These are phyloP conservation scores for Samia ricini DNA, from an alignment of 1,140 invertebrate genomes.

Conservation along the genomic window DNA sequence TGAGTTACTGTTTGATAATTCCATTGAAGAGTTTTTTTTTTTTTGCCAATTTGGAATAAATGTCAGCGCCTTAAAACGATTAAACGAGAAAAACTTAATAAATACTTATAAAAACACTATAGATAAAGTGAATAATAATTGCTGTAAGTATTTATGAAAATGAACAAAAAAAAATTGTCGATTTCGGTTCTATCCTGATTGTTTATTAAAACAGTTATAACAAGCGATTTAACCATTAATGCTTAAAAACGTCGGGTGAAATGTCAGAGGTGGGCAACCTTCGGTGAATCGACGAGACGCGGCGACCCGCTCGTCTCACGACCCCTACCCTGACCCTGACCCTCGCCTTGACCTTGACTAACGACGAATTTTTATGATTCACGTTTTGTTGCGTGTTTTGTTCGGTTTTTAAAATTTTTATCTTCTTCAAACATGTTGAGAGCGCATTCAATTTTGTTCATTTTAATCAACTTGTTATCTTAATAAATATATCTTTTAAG, in stretches of 20 bases:
- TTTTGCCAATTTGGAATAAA: no score
- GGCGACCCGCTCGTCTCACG: conserved; percentile 21
- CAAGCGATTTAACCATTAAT: conserved; percentile 2
- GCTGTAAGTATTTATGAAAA: no score
- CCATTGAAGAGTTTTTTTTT: no score
- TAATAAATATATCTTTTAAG: no score
- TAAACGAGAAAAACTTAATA: no score
- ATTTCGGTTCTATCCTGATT: background rate
- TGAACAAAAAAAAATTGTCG: no score
- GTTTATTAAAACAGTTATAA: conserved; percentile 6
- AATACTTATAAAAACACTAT: no score
- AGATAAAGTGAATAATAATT: no score
- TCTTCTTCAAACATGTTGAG: background rate
- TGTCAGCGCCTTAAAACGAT: no score
- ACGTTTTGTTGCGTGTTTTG: conserved; percentile 8
- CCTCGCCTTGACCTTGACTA: conserved; percentile 23
- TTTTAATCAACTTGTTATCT: no score
- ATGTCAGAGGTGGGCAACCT: conserved; percentile 64
- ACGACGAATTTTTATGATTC: conserved; percentile 26
- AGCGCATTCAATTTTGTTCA: background rate
- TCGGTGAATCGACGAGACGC: conserved; percentile 23
- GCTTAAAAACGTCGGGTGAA: conserved; percentile 22
- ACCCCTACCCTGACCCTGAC: conserved; percentile 17
- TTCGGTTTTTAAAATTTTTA: conserved; percentile 1
- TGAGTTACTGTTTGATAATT: no score